Percentiles rank a stretch among this genome's conserved stretches.
Evolutionary conservation across 2,888 invertebrate species (phyloP).

Genomic region (Lamellibrachia columna): DNA sequence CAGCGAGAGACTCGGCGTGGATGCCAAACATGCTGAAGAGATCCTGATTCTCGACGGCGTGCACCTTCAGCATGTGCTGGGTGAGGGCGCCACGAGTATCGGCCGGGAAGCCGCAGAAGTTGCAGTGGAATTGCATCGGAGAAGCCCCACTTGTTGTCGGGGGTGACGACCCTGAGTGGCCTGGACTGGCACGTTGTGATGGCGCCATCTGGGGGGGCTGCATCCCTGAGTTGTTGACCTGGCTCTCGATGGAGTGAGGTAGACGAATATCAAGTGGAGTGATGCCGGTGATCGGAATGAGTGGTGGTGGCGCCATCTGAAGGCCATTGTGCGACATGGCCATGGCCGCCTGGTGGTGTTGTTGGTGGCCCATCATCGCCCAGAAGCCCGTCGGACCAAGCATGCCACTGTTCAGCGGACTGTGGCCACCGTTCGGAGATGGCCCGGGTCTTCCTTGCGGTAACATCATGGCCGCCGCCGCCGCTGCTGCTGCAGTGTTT

Average conservation of each 20-base stretch:
- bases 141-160: constrained; percentile 39
- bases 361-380: constrained; percentile 46
- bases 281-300: constrained; percentile 35
- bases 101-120: constrained; percentile 64
- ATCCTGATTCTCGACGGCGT: constrained; percentile 64
- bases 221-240: background rate
- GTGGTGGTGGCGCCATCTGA: constrained; percentile 32
- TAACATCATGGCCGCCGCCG: background rate
- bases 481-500: constrained; percentile 17
- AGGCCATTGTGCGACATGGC: constrained; percentile 28
- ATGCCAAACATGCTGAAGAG: constrained; percentile 60
- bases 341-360: constrained; percentile 35
- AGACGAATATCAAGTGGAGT: constrained; percentile 19
- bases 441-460: background rate
- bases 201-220: background rate
- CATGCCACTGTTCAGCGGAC: constrained; percentile 47
- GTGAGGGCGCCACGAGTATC: constrained; percentile 58
- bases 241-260: background rate
- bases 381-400: constrained; percentile 51
- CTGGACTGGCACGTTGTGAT: background rate
- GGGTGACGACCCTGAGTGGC: background rate
- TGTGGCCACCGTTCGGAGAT: background rate
- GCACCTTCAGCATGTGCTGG: constrained; percentile 64
- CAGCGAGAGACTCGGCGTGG: constrained; percentile 48
- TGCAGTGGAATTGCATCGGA: constrained; percentile 55